Evolutionary conservation across 2,113 vertebrate genomes (phyloP).

Genomic region (Callospermophilus lateralis): DNA sequence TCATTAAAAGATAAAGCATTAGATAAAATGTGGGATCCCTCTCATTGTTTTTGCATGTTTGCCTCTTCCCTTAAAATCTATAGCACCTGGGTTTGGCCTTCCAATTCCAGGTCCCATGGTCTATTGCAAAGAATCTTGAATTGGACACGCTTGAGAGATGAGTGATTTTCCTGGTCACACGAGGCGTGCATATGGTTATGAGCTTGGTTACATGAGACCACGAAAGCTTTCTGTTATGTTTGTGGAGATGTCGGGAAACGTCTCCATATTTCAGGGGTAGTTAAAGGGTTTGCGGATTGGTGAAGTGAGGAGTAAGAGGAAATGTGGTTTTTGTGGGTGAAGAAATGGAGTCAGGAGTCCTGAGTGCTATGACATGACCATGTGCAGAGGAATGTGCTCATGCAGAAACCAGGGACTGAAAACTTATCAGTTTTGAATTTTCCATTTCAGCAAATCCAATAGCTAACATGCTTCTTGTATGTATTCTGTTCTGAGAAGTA

Average conservation of each 20-base stretch:
- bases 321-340: constrained; percentile 83
- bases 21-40: not conserved
- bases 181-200: constrained; percentile 72
- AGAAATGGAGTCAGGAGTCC: constrained; percentile 84
- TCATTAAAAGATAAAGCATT: constrained; percentile 39
- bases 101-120: not conserved
- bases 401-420: not conserved
- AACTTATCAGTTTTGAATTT: constrained; percentile 25
- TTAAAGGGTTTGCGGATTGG: constrained; percentile 81
- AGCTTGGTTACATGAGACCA: constrained; percentile 75
- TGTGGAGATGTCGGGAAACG: constrained; percentile 82
- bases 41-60: not conserved
- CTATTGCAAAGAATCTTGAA: constrained; percentile 72
- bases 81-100: not conserved
- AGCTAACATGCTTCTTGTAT: not conserved
- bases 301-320: constrained; percentile 82
- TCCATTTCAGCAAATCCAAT: not conserved
- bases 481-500: not conserved
- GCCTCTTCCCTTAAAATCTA: not conserved
- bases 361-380: constrained; percentile 65
- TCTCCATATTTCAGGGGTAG: constrained; percentile 79
- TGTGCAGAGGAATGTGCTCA: not conserved
- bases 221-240: constrained; percentile 83
- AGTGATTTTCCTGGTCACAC: constrained; percentile 80
- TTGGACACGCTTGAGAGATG: constrained; percentile 73